Base-by-base conservation (phyloP, 2,797 vertebrate species). In the Corythornis leucogaster region DNA sequence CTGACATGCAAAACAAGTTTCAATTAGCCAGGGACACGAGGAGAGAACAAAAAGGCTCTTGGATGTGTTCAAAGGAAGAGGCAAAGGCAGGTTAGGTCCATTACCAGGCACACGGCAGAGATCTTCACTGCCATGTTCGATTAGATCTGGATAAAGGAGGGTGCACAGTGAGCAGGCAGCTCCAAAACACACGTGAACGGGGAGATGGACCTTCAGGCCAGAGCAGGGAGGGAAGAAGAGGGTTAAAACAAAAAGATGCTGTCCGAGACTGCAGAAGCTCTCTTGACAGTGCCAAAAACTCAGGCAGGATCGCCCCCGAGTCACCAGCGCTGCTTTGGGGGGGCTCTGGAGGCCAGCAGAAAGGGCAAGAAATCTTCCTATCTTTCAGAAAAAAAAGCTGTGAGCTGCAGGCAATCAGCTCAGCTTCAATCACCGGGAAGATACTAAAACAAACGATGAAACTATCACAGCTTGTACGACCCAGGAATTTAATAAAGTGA, bases 401-500 rank as follows among this genome's bases (percentile, higher is more conserved):
- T 50, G 71, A 82, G 90, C 93, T 93, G 80, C 31, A 93, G 92
- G 92, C 92, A 96, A 95, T 90, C 88, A 95, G 88, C 71, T 92
- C 81, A 42, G 5, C 88, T 94, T 95, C 95, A 95, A 90, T 93
- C 95, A 82, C 71, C 0, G 5, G 71, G 25, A 89, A 95, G 94
- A 87, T 51, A 94, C 93, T 89, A 94, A 95, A 93, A 94, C 93
- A 93, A 94, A 91, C 9, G 88, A 76, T 76, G 88, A 53, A 96
- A 95, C 93, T 25, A 89, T 90, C 92, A 86, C 85, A 85, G 92
- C 93, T 93, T 95, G 92, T 80, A 93, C 94, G 88, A 55, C 71
- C 61, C 1, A 0, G 54, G 86, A 94, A 96, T 96, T 95, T 94
- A 96, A 95, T 96, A 95, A 93, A 95, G 92, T 21, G 51, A 80